These are phyloP conservation scores for Mormyrops boulengeri DNA, from an alignment of 2,797 vertebrate genomes.

Conservation along the genomic window DNA sequence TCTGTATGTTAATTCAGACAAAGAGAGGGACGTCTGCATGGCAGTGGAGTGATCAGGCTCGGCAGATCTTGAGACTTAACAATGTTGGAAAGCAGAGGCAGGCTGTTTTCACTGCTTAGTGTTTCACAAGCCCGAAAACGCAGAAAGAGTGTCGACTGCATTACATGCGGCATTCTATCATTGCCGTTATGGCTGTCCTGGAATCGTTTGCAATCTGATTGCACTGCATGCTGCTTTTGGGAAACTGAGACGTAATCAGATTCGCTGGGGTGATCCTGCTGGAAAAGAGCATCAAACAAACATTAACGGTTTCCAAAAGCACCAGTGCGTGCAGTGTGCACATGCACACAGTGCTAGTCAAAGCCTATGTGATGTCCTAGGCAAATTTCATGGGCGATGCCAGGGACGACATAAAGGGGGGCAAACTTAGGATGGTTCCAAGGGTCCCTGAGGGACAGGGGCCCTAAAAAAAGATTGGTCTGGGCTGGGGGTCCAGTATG, in stretches of 20 bases:
- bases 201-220: neutral
- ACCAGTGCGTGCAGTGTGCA: neutral
- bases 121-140: neutral
- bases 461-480: neutral
- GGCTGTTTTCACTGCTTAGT: neutral
- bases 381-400: neutral
- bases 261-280: neutral
- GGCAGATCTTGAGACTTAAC: neutral
- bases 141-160: neutral
- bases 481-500: neutral
- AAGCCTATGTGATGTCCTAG: neutral
- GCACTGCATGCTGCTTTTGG: neutral
- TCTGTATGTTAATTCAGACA: constrained; percentile 13
- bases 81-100: neutral
- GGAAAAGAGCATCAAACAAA: neutral
- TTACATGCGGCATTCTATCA: neutral
- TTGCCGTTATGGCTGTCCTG: neutral
- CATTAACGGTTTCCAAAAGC: neutral
- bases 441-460: neutral
- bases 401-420: neutral
- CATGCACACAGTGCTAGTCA: neutral
- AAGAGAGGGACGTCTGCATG: neutral
- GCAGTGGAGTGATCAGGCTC: neutral
- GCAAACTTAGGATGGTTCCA: neutral
- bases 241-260: constrained; percentile 1